Evolutionary conservation across 1,140 invertebrate species (phyloP).

Genomic region (Macrostomum lignano): DNA sequence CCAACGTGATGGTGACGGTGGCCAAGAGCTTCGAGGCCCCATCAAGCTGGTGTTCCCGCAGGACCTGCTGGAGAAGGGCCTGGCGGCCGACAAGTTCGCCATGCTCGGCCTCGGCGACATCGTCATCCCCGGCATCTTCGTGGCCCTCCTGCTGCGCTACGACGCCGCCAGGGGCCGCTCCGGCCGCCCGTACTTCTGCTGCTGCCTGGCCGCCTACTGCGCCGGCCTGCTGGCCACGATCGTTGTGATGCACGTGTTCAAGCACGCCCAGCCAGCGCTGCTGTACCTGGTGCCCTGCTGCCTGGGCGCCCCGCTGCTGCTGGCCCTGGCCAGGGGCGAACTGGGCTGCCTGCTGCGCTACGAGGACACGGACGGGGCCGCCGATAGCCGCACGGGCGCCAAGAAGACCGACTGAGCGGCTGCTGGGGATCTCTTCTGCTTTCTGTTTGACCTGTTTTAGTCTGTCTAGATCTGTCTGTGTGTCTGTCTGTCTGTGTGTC

Average conservation of each 20-base stretch:
- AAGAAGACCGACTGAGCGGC: too few species aligned
- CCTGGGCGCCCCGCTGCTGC: too few species aligned
- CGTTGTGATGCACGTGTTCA: conserved; percentile 87
- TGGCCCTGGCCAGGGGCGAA: too few species aligned
- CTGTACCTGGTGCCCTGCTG: too few species aligned
- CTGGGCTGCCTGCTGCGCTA: too few species aligned
- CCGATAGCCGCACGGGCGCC: too few species aligned
- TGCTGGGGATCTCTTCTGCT: too few species aligned
- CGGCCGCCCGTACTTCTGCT: conserved; percentile 62
- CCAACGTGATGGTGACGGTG: conserved; percentile 97
- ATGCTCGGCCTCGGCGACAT: conserved; percentile 96
- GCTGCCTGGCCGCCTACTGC: conserved; percentile 74
- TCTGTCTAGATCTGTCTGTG: too few species aligned
- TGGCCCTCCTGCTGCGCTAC: conserved; percentile 74
- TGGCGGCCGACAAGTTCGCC: conserved; percentile 70
- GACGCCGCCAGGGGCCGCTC: conserved; percentile 55
- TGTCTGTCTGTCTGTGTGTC: too few species aligned
- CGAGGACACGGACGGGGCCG: too few species aligned
- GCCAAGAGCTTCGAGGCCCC: conserved; percentile 97
- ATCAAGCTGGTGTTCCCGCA: conserved; percentile 93
- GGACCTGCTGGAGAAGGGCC: conserved; percentile 67
- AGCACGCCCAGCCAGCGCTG: conserved; percentile 73
- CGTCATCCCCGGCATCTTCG: conserved; percentile 94
- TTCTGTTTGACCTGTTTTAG: too few species aligned
- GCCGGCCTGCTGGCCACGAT: conserved; percentile 70